Percentiles rank a stretch among this genome's conserved stretches.
Evolutionary conservation across 2,113 vertebrate species (phyloP).

Genomic region (Albula goreensis): DNA sequence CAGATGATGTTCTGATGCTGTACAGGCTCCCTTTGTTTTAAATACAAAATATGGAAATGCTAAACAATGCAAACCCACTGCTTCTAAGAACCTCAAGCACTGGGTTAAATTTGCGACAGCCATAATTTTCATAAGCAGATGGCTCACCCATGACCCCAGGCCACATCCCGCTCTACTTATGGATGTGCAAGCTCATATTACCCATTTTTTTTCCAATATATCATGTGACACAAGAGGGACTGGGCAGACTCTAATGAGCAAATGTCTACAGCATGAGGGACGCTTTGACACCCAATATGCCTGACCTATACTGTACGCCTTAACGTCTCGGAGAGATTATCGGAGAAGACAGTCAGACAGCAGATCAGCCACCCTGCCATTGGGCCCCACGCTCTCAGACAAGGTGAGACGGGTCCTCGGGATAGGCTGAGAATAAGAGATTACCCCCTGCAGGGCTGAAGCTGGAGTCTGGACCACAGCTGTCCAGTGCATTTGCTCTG

Average conservation of each 20-base stretch:
- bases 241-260: conserved; percentile 7
- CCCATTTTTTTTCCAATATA: background rate
- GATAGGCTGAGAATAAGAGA: background rate
- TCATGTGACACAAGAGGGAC: conserved; percentile 21
- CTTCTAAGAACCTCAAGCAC: background rate
- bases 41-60: background rate
- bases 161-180: conserved; percentile 10
- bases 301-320: conserved; percentile 13
- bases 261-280: background rate
- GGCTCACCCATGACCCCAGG: conserved; percentile 6
- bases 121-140: background rate
- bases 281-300: conserved; percentile 8
- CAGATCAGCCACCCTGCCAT: background rate
- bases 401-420: background rate
- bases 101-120: background rate
- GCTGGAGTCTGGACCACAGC: background rate
- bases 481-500: background rate
- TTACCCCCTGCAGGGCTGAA: background rate
- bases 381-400: background rate
- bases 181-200: background rate
- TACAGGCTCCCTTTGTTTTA: background rate
- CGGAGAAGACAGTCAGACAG: background rate
- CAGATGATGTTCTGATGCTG: background rate
- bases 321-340: conserved; percentile 8
- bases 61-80: background rate